Evolutionary conservation across 2,888 invertebrate species (phyloP), one percentile per base, ranked within the genome.

Genomic region (Parascotia fuliginaria): DNA sequence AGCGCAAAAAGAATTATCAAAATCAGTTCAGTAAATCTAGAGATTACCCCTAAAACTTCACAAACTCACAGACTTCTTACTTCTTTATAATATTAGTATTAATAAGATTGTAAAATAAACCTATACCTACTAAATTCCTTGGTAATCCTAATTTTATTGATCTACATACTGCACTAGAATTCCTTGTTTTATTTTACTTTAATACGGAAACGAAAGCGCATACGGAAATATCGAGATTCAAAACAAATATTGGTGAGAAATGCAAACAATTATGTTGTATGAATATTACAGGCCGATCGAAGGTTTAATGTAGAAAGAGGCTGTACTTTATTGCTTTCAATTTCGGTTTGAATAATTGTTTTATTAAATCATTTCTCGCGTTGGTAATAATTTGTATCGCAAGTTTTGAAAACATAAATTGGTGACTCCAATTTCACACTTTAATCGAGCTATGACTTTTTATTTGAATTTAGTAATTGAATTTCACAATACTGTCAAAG

Each of bases 241-340:
- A 41, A 41, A 41, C 31, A 16, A 41, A 41, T 41, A 41, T 41
- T 41, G 29, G 40, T 41, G 31, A 41, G 40, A 41, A 41, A 41
- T 41, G 40, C 31, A 41, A 41, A 41, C 40, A 31, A 39, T 11
- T 14, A 28, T 28, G 28, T 28, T n/a, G 39, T 39, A 3, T 13
- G 31, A 31, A 31, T 31, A 31, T 31, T 31, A 13, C 31, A 31
- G 31, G 31, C 7, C 28, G 11, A 9, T 7, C 31, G 31, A 14
- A 31, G 31, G 31, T 13, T 31, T 31, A 31, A 31, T 13, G 12
- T 12, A 29, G 13, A 12, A 31, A 9, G 13, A 31, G 31, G 13
- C 29, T 29, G n/a, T 13, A 13, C 31, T 13, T 13, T 31, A 11
- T 29, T 12, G 11, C 29, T 29, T 29, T 11, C 29, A 31, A 12